Percentiles rank a stretch among this genome's conserved stretches.
phyloP scores from a whole-genome alignment of 2,797 vertebrate genomes.

The Lutjanus campechanus region DNA sequence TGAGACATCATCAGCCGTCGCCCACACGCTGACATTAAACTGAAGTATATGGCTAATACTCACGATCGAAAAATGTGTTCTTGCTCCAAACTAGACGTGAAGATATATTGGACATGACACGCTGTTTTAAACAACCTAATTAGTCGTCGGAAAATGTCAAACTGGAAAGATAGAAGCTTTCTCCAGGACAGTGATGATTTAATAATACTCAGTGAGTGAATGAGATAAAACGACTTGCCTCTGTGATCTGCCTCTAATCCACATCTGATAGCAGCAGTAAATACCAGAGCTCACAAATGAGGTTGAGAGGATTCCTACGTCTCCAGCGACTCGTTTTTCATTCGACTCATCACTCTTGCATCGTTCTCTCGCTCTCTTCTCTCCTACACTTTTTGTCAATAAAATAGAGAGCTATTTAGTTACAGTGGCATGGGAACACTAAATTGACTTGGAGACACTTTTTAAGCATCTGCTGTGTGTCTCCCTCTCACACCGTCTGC shows the following conservation, averaged over 20 bases:
- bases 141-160: conserved; percentile 56
- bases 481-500: conserved; percentile 44
- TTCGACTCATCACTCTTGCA: conserved; percentile 60
- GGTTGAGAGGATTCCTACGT: conserved; percentile 67
- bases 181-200: conserved; percentile 68
- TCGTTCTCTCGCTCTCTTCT: conserved; percentile 34
- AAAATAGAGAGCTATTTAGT: conserved; percentile 70
- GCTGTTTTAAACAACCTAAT: conserved; percentile 65
- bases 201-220: conserved; percentile 65
- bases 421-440: conserved; percentile 68
- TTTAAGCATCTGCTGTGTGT: conserved; percentile 57
- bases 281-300: conserved; percentile 71
- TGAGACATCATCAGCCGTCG: conserved; percentile 11
- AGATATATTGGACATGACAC: conserved; percentile 55
- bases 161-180: conserved; percentile 52
- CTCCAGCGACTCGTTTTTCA: conserved; percentile 67
- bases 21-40: conserved; percentile 15
- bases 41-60: conserved; percentile 27
- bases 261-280: conserved; percentile 77
- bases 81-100: conserved; percentile 23
- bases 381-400: conserved; percentile 66
- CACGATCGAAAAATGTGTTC: conserved; percentile 7
- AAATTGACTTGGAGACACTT: conserved; percentile 74
- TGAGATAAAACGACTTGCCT: conserved; percentile 66
- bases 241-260: conserved; percentile 77